phyloP scores from a whole-genome alignment of 2,888 invertebrate genomes.

The Thereva nobilitata region DNA sequence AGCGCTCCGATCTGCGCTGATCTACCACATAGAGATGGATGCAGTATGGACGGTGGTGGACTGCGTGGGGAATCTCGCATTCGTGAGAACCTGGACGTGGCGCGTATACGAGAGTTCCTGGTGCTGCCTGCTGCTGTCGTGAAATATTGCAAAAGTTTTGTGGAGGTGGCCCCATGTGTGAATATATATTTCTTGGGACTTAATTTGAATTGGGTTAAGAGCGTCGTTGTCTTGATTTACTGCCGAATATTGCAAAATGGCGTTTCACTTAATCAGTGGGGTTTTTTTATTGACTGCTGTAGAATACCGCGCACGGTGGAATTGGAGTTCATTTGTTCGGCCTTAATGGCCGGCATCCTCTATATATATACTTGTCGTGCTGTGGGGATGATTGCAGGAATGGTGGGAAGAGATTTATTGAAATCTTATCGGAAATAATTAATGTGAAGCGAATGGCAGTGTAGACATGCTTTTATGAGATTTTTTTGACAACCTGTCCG shows the following conservation, averaged over 20 bases:
- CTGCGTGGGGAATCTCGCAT: slow-evolving; percentile 25
- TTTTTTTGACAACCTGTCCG: too few relatives aligned
- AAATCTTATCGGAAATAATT: too few relatives aligned
- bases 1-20: slow-evolving; percentile 23
- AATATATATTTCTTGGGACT: slow-evolving; percentile 7
- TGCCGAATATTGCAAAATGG: slow-evolving; percentile 29
- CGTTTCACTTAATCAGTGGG: slow-evolving; percentile 25
- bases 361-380: too few relatives aligned
- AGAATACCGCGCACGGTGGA: too few relatives aligned
- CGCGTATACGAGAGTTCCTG: slow-evolving; percentile 6
- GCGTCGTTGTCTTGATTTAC: slow-evolving; percentile 31
- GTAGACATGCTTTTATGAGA: too few relatives aligned
- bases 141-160: slow-evolving; percentile 26
- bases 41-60: not conserved
- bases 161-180: slow-evolving; percentile 24
- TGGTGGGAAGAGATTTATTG: too few relatives aligned
- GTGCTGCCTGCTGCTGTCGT: not conserved
- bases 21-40: not conserved
- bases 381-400: too few relatives aligned
- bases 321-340: too few relatives aligned
- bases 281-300: too few relatives aligned
- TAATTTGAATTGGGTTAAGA: slow-evolving; percentile 32
- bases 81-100: slow-evolving; percentile 10
- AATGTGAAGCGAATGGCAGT: too few relatives aligned
- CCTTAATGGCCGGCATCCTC: too few relatives aligned